Evolutionary conservation across 2,888 invertebrate species (phyloP).

Genomic region (Eubasilissa splendida): DNA sequence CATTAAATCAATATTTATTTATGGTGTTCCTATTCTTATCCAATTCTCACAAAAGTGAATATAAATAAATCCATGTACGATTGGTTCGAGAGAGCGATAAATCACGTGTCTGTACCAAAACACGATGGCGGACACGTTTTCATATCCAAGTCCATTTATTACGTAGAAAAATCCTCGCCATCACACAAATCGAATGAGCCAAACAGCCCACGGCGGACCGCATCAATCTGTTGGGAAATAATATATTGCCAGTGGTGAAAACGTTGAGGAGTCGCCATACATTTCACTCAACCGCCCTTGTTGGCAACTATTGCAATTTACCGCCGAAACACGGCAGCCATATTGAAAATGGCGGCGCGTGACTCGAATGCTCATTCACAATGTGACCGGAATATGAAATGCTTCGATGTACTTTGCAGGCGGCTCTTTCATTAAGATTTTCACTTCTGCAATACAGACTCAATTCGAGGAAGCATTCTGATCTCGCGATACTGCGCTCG

Average conservation of each 20-base stretch:
- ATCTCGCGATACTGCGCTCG: no score
- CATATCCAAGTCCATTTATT: background rate
- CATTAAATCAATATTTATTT: no score
- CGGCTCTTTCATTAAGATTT: background rate
- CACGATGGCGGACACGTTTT: no score
- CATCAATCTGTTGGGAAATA: conserved; percentile 36
- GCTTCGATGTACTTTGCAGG: background rate
- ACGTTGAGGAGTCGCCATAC: conserved; percentile 33
- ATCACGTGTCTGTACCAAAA: no score
- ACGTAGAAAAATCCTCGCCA: background rate
- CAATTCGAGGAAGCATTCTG: no score
- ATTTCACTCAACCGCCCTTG: conserved; percentile 50
- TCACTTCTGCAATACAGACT: no score
- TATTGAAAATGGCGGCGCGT: conserved; percentile 58
- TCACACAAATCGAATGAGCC: background rate
- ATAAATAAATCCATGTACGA: no score
- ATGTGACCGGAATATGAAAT: conserved; percentile 46
- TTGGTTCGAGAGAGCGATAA: no score
- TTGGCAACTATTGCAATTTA: conserved; percentile 57
- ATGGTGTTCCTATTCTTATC: no score
- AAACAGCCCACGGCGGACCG: conserved; percentile 5
- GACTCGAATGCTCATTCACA: conserved; percentile 50
- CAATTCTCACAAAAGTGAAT: no score
- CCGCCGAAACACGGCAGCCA: conserved; percentile 58
- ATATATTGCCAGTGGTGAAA: conserved; percentile 37